Evolutionary conservation across 2,888 invertebrate species (phyloP), one percentile per base, ranked within the genome.

Genomic region (Tanytarsus gracilentus): DNA sequence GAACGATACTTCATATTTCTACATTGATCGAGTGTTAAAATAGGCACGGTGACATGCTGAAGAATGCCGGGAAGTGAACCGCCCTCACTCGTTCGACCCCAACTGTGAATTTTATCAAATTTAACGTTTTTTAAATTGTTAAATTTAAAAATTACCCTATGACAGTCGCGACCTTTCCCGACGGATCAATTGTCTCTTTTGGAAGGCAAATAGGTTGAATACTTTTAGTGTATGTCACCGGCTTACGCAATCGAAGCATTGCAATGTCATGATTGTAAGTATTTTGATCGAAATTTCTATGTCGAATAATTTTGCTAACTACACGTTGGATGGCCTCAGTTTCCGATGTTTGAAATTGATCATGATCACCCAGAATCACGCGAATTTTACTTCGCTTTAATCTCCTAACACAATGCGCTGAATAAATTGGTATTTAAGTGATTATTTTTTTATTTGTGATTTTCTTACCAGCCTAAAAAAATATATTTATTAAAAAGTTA

Each of bases 221-320:
- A 26, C 70, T 73, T 68, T 74, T 74, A 2, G 85, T 82, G 71
- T 87, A 90, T 56, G 77, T 77, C 14, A 90, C 86, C 0, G 88
- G 83, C 69, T 88, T 89, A 27, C 89, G 76, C 16, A 91, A 72
- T 67, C 83, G 84, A 18, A 91, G 74, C 59, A 91, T 72, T 0
- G 90, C 90, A 55, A 91, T 87, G 69, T 91, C 90, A 70, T 91
- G 89, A 72, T 90, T 90, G 70, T 88, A 91, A 0, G 88, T 85
- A 67, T 88, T 86, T 2, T 86, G 82, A 70, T 91, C 88, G 70
- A 91, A 91, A 72, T 86, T 87, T 56, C 86, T 79, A 67, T 91
- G 90, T 21, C 86, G 79, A 52, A 88, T 83, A 61, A 91, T 81
- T 30, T 85, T 77, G 23, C 86, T 82, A 14, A 91, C 88, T 0